phyloP scores from a whole-genome alignment of 2,888 invertebrate species.

The Drepana falcataria region DNA sequence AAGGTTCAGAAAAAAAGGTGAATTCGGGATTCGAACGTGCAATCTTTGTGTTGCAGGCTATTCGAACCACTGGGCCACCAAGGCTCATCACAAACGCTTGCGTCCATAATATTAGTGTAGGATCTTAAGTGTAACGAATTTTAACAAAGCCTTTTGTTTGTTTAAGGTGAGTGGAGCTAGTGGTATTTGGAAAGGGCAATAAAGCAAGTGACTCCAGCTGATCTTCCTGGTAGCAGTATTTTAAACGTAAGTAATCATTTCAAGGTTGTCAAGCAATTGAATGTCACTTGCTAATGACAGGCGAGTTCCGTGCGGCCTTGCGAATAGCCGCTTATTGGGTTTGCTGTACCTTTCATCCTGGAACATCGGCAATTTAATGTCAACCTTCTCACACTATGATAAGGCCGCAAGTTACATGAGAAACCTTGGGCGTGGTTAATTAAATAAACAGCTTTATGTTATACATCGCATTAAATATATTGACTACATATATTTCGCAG shows the following conservation, averaged over 20 bases:
- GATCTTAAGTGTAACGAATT: not conserved
- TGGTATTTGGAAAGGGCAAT: not conserved
- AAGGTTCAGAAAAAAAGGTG: too few relatives aligned
- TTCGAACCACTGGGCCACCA: too few relatives aligned
- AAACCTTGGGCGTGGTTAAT: not conserved
- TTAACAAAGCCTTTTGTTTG: not conserved
- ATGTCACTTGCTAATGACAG: constrained; percentile 41
- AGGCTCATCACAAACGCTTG: too few relatives aligned
- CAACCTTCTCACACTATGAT: not conserved
- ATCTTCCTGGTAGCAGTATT: not conserved
- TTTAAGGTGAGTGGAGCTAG: not conserved
- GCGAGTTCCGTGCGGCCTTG: constrained; percentile 54
- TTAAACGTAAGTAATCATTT: constrained; percentile 12
- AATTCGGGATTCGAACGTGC: too few relatives aligned
- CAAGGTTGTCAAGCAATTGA: constrained; percentile 45
- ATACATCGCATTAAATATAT: constrained; percentile 22
- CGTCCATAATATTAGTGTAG: too few relatives aligned
- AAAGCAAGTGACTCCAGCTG: not conserved
- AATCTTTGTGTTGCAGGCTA: too few relatives aligned
- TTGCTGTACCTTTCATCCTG: not conserved
- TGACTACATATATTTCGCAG: too few relatives aligned
- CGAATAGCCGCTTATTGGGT: not conserved
- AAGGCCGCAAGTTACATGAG: not conserved
- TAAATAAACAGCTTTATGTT: constrained; percentile 16
- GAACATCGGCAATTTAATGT: not conserved